A percentile compares a stretch with the other conserved stretches of the same genome.
Conservation (phyloP, 1,140 invertebrate genomes). For the Oryctes rhinoceros region DNA sequence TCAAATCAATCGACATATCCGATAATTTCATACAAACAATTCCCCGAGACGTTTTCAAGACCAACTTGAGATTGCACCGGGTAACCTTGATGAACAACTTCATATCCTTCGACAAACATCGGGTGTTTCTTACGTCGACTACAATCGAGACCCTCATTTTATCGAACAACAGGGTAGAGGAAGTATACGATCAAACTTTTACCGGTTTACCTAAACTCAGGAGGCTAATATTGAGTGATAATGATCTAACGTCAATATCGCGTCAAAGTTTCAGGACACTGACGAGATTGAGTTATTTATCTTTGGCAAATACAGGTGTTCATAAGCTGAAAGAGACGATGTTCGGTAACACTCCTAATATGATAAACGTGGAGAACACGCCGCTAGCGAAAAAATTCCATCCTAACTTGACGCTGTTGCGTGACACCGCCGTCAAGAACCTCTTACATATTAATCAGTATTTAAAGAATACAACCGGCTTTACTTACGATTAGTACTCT, state of each 20-base stretch:
- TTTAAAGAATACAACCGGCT: constrained; percentile 33
- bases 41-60: constrained; percentile 66
- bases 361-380: constrained; percentile 55
- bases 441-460: constrained; percentile 51
- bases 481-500: constrained; percentile 2
- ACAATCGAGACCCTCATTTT: constrained; percentile 53
- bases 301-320: constrained; percentile 56
- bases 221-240: constrained; percentile 54
- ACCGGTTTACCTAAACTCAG: constrained; percentile 53
- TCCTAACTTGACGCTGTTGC: constrained; percentile 55
- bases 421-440: constrained; percentile 48
- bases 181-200: constrained; percentile 57
- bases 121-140: constrained; percentile 54
- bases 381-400: constrained; percentile 54
- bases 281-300: constrained; percentile 55
- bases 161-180: constrained; percentile 53
- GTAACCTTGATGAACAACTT: constrained; percentile 67
- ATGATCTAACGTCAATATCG: constrained; percentile 50
- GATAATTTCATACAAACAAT: constrained; percentile 68
- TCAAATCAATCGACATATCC: constrained; percentile 74
- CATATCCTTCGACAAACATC: constrained; percentile 56
- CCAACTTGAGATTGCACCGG: constrained; percentile 64
- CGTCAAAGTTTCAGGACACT: constrained; percentile 54
- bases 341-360: constrained; percentile 54
- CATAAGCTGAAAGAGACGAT: constrained; percentile 52